Conservation (phyloP, 2,113 vertebrate species). For the Lichenostomus cassidix region DNA sequence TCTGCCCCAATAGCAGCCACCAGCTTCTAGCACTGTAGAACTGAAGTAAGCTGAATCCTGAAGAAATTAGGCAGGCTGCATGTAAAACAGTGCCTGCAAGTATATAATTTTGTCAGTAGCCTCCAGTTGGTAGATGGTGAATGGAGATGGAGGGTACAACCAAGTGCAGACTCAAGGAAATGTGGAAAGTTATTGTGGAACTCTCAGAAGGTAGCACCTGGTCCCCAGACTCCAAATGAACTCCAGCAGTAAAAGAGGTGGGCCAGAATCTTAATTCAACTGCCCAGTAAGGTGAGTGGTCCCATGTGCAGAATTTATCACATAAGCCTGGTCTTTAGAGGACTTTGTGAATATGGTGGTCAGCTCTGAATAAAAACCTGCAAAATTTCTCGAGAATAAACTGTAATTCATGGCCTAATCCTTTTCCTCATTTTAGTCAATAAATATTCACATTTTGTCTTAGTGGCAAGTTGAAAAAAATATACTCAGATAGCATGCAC, state of each 20-base stretch:
- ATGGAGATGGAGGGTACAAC: background rate
- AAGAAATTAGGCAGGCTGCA: background rate
- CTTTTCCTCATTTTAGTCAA: background rate
- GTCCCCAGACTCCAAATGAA: background rate
- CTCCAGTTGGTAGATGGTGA: background rate
- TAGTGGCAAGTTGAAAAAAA: background rate
- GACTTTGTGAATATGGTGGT: background rate
- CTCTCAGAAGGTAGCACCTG: background rate
- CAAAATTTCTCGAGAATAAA: background rate
- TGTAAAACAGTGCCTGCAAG: background rate
- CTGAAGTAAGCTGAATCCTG: background rate
- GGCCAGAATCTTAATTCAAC: background rate
- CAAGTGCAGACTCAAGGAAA: background rate
- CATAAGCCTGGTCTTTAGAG: background rate
- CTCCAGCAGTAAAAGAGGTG: background rate
- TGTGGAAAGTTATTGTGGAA: background rate
- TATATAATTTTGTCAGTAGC: background rate
- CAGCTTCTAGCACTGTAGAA: background rate
- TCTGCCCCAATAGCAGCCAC: background rate
- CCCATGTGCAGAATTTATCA: background rate
- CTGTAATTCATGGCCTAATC: background rate
- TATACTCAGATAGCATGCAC: background rate
- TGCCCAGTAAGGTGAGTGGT: background rate
- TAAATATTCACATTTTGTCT: background rate
- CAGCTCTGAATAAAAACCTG: background rate